Percentiles rank a stretch among this genome's conserved stretches.
These are phyloP conservation scores for Papilio machaon DNA, from an alignment of 1,140 invertebrate genomes.

Conservation along the genomic window DNA sequence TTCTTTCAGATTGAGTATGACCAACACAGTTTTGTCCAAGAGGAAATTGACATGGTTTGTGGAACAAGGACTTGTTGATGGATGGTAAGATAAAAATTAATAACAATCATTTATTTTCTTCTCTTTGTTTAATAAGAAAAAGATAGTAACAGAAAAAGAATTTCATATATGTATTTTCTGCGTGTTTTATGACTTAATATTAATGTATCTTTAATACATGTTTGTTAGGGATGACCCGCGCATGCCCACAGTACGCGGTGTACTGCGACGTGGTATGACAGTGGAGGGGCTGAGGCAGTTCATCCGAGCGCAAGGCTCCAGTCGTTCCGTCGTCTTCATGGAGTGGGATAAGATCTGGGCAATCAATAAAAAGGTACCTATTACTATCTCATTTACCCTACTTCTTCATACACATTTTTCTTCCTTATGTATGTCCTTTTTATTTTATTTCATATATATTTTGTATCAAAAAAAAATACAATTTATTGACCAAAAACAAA, in stretches of 20 bases:
- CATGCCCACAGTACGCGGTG: slow-evolving; percentile 98
- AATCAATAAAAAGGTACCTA: slow-evolving; percentile 96
- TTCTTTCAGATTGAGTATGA: slow-evolving; percentile 93
- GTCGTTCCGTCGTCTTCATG: slow-evolving; percentile 98
- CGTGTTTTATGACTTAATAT: too few species aligned
- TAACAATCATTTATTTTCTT: background rate
- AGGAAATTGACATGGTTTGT: slow-evolving; percentile 99
- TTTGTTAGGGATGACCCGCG: slow-evolving; percentile 95
- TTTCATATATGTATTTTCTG: too few species aligned
- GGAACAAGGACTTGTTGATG: slow-evolving; percentile 95
- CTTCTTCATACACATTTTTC: too few species aligned
- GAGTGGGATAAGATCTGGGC: slow-evolving; percentile 99
- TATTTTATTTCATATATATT: too few species aligned
- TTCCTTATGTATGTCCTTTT: background rate
- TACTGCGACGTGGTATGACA: slow-evolving; percentile 97
- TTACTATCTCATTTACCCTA: background rate
- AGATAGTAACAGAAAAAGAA: background rate
- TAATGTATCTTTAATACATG: too few species aligned
- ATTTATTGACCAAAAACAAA: too few species aligned
- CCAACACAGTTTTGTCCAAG: slow-evolving; percentile 98
- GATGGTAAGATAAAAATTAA: slow-evolving; percentile 87
- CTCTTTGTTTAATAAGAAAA: background rate
- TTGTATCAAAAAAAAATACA: too few species aligned
- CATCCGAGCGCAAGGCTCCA: slow-evolving; percentile 99
- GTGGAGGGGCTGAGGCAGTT: slow-evolving; percentile 98